Base-by-base conservation (phyloP, 1,140 invertebrate species). In the Forficula auricularia region DNA sequence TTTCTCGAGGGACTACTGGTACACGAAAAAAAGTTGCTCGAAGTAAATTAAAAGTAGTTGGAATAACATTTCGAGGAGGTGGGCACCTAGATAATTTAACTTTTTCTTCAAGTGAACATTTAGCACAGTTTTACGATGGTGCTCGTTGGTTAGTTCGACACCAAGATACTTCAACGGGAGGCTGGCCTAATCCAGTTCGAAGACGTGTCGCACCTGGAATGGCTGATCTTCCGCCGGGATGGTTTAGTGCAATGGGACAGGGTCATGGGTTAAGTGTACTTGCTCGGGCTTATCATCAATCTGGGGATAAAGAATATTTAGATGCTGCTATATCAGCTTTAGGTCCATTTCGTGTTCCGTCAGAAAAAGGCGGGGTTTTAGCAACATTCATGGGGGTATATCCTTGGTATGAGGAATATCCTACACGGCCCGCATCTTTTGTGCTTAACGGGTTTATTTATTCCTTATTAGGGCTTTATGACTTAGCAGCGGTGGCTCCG, bases 371-470 rank as follows among this genome's bases (percentile, higher is more conserved):
- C 42, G 94, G 94, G 0, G 87, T 98, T 1, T 64, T 79, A 40
- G 83, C 91, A 0, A 67, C 73, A 36, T 91, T 86, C 63, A 67
- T 89, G 57, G 77, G 79, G 49, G 76, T 81, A 56, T 85, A 82
- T 54, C 60, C 66, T 13, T 91, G 87, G 87, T 98, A 94, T 57
- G 95, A 99, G 62, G 95, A 99, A 57, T 99, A 98, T 62, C 95
- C 95, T 3, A 98, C 95, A 0, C 79, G 73, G 27, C 94, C 94
- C 0, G 72, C 87, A 3, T 86, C 86, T 2, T 97, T 94, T 64
- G 92, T 98, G 7, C 73, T 99, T 2, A 98, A 99, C 64, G 95
- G 95, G 19, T 98, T 99, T 62, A 95, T 99, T 51, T 98, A 96
- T 64, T 90, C 94, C 0, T 68, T 99, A 1, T 73, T 98, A 42